A percentile compares a stretch with the other conserved stretches of the same genome.
These are phyloP conservation scores for Andrena cerasifolii DNA, from an alignment of 1,140 invertebrate genomes.

Conservation along the genomic window DNA sequence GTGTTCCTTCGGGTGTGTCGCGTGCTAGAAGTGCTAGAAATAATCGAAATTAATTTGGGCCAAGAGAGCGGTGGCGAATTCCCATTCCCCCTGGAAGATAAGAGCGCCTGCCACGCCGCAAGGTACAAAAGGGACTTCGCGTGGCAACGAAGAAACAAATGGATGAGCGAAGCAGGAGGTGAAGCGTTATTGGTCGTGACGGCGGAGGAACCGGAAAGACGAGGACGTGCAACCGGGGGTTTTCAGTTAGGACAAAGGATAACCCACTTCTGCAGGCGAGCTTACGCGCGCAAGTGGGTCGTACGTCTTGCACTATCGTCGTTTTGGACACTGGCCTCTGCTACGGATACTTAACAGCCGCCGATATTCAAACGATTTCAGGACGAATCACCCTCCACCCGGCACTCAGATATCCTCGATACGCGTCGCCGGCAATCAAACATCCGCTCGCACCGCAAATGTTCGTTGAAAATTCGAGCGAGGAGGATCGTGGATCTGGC, in stretches of 20 bases:
- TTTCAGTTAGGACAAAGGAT: slow-evolving; percentile 64
- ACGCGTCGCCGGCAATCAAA: too few species aligned
- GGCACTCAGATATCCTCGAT: background rate
- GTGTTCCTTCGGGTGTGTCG: too few species aligned
- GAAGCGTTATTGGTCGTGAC: slow-evolving; percentile 55
- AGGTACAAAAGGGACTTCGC: background rate
- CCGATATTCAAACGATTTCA: background rate
- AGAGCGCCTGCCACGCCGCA: too few species aligned
- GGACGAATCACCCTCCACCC: background rate
- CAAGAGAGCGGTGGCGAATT: too few species aligned
- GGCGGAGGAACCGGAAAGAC: slow-evolving; percentile 60
- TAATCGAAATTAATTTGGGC: too few species aligned
- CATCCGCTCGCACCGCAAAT: too few species aligned
- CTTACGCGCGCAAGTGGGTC: slow-evolving; percentile 52
- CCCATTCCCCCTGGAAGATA: too few species aligned
- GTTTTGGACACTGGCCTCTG: background rate
- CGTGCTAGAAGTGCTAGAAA: too few species aligned
- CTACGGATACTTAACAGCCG: background rate
- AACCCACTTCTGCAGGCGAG: slow-evolving; percentile 61
- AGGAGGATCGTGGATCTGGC: too few species aligned
- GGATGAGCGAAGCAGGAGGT: slow-evolving; percentile 2
- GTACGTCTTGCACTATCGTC: slow-evolving; percentile 17
- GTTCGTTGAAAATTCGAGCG: too few species aligned
- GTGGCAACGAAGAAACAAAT: slow-evolving; percentile 15
- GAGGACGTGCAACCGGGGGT: slow-evolving; percentile 36